These are phyloP conservation scores for Pipa parva DNA, from an alignment of 2,113 vertebrate species.

Conservation along the genomic window DNA sequence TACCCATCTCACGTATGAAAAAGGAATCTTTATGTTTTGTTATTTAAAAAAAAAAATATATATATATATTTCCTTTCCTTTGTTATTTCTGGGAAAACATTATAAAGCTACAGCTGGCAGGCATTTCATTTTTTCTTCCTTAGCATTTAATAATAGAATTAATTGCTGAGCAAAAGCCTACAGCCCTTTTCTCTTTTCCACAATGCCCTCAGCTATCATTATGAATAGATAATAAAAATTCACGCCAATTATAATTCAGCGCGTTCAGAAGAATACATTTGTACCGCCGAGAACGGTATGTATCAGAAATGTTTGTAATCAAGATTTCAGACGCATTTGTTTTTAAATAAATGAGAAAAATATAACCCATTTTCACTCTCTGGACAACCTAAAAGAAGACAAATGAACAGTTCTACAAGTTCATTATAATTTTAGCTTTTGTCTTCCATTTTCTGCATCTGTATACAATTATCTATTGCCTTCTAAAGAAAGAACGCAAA, in stretches of 20 bases:
- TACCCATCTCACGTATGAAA: neutral
- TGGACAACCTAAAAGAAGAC: constrained; percentile 9
- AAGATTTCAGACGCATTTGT: constrained; percentile 15
- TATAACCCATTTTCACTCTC: constrained; percentile 4
- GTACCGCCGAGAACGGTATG: constrained; percentile 41
- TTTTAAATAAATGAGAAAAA: constrained; percentile 14
- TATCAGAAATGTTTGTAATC: constrained; percentile 28
- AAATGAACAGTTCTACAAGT: neutral
- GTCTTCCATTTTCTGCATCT: too few species aligned
- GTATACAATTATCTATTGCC: too few species aligned
- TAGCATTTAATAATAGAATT: constrained; percentile 74
- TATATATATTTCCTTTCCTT: constrained; percentile 62
- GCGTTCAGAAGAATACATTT: constrained; percentile 57
- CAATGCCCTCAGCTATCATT: constrained; percentile 63
- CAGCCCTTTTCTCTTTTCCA: constrained; percentile 58
- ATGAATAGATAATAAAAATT: constrained; percentile 62
- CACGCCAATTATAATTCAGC: constrained; percentile 62
- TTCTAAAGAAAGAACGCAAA: too few species aligned
- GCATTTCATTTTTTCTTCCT: constrained; percentile 62
- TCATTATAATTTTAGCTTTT: too few species aligned
- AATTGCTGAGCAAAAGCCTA: constrained; percentile 67
- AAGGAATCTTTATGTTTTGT: constrained; percentile 34
- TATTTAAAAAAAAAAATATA: constrained; percentile 45
- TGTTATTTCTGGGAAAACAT: constrained; percentile 70
- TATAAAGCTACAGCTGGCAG: constrained; percentile 74